phyloP scores from a whole-genome alignment of 2,113 vertebrate species.

The Pao palembangensis region DNA sequence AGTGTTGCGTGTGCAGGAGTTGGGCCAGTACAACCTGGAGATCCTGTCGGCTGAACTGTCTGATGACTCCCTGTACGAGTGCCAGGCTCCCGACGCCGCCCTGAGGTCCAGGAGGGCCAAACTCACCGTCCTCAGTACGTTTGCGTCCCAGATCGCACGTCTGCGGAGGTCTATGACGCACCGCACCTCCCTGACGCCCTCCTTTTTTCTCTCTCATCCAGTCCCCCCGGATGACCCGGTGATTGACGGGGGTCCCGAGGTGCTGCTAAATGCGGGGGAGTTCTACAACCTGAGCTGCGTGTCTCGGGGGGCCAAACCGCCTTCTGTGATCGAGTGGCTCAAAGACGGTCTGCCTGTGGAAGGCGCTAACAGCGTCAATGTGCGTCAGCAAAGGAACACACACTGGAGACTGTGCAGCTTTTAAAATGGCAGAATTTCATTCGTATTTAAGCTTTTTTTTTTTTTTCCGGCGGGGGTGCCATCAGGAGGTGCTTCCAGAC shows the following conservation, averaged over 20 bases:
- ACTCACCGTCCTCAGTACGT: conserved; percentile 87
- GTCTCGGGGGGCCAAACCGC: conserved; percentile 88
- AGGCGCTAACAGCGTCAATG: conserved; percentile 80
- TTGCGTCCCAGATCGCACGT: background rate
- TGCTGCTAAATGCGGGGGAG: conserved; percentile 84
- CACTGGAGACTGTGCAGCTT: background rate
- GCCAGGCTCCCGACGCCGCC: conserved; percentile 92
- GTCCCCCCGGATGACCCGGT: conserved; percentile 88
- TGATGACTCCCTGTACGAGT: conserved; percentile 90
- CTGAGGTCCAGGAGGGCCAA: conserved; percentile 87
- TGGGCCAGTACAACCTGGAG: conserved; percentile 93
- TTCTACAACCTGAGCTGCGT: conserved; percentile 90
- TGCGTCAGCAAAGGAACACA: conserved; percentile 50
- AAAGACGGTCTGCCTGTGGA: conserved; percentile 84
- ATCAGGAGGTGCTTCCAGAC: conserved; percentile 83
- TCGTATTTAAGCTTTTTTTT: background rate
- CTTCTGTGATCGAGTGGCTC: conserved; percentile 85
- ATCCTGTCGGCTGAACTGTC: conserved; percentile 86
- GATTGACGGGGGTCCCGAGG: conserved; percentile 86
- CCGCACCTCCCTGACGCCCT: background rate
- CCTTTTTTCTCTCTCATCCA: conserved; percentile 28
- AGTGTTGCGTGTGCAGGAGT: conserved; percentile 81
- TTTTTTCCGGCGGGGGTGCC: background rate
- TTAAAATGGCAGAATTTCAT: background rate
- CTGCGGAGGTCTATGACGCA: background rate